A percentile compares a stretch with the other conserved stretches of the same genome.
Conservation (phyloP, 2,888 invertebrate genomes). For the Neelides folsomi region DNA sequence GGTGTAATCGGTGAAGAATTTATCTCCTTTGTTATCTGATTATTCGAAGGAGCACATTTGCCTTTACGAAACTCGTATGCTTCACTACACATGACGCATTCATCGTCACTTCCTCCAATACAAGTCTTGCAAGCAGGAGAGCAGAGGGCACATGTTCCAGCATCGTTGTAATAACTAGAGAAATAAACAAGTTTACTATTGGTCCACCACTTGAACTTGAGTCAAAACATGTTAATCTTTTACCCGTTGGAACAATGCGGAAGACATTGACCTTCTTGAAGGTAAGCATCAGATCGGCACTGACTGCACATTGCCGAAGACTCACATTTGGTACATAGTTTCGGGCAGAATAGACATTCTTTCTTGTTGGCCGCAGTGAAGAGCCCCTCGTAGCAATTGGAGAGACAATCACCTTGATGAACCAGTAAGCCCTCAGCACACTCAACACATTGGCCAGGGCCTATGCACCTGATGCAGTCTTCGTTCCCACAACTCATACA, state of each 20-base stretch:
- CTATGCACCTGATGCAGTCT: conserved; percentile 22
- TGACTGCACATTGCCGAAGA: conserved; percentile 56
- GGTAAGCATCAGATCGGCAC: conserved; percentile 51
- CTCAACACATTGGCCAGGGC: conserved; percentile 18
- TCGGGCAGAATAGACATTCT: conserved; percentile 26
- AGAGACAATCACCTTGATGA: conserved; percentile 18
- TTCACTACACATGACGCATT: conserved; percentile 67
- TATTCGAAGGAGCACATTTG: conserved; percentile 38
- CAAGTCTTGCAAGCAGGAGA: conserved; percentile 73
- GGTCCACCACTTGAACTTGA: background rate
- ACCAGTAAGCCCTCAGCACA: conserved; percentile 19
- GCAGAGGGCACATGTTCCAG: conserved; percentile 67
- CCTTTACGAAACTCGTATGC: conserved; percentile 67
- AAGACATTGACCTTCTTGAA: conserved; percentile 70
- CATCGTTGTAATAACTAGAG: conserved; percentile 68
- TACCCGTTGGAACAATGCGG: conserved; percentile 62
- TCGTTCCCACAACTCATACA: conserved; percentile 22
- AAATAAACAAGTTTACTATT: background rate
- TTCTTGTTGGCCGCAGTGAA: conserved; percentile 16
- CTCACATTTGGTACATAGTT: conserved; percentile 48
- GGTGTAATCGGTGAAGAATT: background rate
- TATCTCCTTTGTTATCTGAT: conserved; percentile 11
- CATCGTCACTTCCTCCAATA: conserved; percentile 67
- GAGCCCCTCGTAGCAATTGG: conserved; percentile 20
- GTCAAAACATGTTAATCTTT: conserved; percentile 20